These are phyloP conservation scores for Anolis carolinensis DNA, from an alignment of 2,113 vertebrate species.

Conservation along the genomic window DNA sequence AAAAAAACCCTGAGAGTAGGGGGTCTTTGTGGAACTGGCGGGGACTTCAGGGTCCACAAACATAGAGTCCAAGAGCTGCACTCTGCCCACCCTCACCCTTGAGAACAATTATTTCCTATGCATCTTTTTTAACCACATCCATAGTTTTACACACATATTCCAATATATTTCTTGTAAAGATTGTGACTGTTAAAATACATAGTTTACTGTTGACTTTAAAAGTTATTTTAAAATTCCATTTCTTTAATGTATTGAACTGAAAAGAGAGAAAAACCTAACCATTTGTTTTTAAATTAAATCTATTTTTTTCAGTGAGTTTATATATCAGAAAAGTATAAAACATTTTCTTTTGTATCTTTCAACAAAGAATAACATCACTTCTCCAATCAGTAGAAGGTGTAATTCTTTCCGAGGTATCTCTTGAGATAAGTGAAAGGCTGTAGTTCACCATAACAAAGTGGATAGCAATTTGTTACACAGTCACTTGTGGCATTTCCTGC, in stretches of 20 bases:
- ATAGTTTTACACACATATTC: background rate
- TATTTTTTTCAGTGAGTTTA: constrained; percentile 52
- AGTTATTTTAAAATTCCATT: constrained; percentile 53
- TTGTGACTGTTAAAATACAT: background rate
- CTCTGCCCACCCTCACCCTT: too few species aligned
- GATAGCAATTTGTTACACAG: constrained; percentile 50
- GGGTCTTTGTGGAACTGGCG: too few species aligned
- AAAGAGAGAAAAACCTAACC: constrained; percentile 58
- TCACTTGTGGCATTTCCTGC: constrained; percentile 50
- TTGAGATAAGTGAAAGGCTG: constrained; percentile 66
- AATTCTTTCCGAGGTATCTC: constrained; percentile 62
- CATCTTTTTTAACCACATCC: background rate
- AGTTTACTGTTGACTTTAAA: constrained; percentile 31
- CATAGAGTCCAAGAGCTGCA: too few species aligned
- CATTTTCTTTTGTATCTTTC: constrained; percentile 46
- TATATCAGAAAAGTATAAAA: constrained; percentile 54
- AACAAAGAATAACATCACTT: constrained; percentile 54
- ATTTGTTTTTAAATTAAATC: constrained; percentile 67
- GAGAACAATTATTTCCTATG: background rate
- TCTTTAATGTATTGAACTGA: constrained; percentile 59
- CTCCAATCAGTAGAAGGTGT: constrained; percentile 58
- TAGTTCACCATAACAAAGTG: constrained; percentile 67
- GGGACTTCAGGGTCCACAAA: too few species aligned
- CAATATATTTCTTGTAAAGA: background rate
- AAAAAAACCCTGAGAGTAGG: too few species aligned